These are phyloP conservation scores for Plagiodera versicolora DNA, from an alignment of 2,888 invertebrate species.

Conservation along the genomic window DNA sequence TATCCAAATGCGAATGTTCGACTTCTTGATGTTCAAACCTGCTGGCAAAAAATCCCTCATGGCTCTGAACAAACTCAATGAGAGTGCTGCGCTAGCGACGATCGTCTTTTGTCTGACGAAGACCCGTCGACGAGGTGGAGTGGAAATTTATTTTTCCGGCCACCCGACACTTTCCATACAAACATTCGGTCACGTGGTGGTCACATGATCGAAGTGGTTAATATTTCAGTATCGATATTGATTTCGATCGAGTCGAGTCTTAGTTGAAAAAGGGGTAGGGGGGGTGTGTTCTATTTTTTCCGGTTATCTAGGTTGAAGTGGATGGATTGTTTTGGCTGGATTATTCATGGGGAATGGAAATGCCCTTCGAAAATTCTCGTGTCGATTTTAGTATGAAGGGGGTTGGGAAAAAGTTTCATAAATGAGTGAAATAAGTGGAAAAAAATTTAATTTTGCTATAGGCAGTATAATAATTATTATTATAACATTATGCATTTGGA, in stretches of 20 bases:
- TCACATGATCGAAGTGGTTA: slow-evolving; percentile 33
- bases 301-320: background rate
- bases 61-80: too few species aligned
- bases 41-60: slow-evolving; percentile 29
- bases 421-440: too few species aligned
- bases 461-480: too few species aligned
- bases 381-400: too few species aligned
- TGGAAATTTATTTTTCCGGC: slow-evolving; percentile 5
- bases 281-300: background rate
- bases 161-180: slow-evolving; percentile 21
- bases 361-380: too few species aligned
- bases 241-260: slow-evolving; percentile 37
- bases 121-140: background rate
- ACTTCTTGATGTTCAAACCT: slow-evolving; percentile 66
- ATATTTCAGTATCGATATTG: slow-evolving; percentile 51
- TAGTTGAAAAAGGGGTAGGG: background rate
- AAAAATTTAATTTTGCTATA: too few species aligned
- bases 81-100: background rate
- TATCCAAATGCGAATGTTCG: slow-evolving; percentile 94
- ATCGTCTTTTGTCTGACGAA: slow-evolving; percentile 7
- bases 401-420: too few species aligned
- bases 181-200: slow-evolving; percentile 46
- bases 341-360: background rate
- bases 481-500: too few species aligned
- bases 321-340: background rate